A percentile compares a stretch with the other conserved stretches of the same genome.
Evolutionary conservation across 2,888 invertebrate genomes (phyloP).

Genomic region (Xanthia togata): DNA sequence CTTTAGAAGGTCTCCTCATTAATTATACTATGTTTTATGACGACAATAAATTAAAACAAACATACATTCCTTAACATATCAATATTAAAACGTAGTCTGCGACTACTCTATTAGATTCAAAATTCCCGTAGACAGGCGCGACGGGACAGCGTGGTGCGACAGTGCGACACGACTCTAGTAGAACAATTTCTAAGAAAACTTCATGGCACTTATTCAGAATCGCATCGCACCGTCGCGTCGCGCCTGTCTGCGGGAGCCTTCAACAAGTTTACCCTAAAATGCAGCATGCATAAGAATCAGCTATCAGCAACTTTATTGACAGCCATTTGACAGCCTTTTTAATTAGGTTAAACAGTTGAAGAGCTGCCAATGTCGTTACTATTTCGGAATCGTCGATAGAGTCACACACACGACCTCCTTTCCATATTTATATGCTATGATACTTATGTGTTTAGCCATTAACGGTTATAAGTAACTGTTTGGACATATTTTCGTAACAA

Average conservation of each 20-base stretch:
- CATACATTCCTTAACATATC: not conserved
- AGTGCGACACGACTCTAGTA: not conserved
- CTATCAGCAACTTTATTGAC: slow-evolving; percentile 21
- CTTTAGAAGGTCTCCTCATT: slow-evolving; percentile 6
- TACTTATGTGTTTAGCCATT: slow-evolving; percentile 40
- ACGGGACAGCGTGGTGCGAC: not conserved
- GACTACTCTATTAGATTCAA: not conserved
- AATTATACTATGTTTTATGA: not conserved
- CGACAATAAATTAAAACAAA: not conserved
- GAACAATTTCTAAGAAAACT: not conserved
- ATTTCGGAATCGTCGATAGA: slow-evolving; percentile 55
- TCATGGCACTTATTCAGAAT: not conserved
- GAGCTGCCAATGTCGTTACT: slow-evolving; percentile 59
- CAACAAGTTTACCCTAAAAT: slow-evolving; percentile 24
- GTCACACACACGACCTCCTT: slow-evolving; percentile 53
- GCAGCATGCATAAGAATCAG: slow-evolving; percentile 21
- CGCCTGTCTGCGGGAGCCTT: no score
- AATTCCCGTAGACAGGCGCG: not conserved
- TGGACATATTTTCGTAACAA: slow-evolving; percentile 39
- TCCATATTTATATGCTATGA: slow-evolving; percentile 41
- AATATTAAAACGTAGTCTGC: not conserved
- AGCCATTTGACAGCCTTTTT: slow-evolving; percentile 41
- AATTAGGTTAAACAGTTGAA: slow-evolving; percentile 60
- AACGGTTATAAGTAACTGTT: slow-evolving; percentile 58
- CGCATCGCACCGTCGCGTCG: no score